Base-by-base conservation (phyloP, 2,797 vertebrate species). In the Sebastes vulpes region DNA sequence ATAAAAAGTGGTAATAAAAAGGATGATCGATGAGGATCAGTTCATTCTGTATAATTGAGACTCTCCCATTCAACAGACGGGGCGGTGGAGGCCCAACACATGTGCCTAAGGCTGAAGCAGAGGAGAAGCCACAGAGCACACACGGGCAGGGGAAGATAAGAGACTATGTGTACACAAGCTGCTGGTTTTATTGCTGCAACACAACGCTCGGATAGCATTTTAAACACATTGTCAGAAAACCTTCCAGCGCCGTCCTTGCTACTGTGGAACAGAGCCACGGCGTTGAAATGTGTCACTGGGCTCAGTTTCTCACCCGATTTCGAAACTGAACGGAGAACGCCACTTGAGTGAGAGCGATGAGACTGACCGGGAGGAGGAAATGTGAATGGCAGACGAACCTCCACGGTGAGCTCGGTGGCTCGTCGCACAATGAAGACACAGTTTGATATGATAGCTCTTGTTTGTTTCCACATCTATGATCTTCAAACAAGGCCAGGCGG, bases 121-220 rank as follows among this genome's bases (percentile, higher is more conserved):
- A 90, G 86, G 87, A 88, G 87, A 81, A 88, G 88, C 89, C 84
- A 89, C 82, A 81, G 79, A 78, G 82, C 89, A 91, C 90, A 92
- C 94, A 93, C 86, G 89, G 92, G 65, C 86, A 73, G 82, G 79
- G 69, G 79, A 79, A 92, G 94, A 95, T 93, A 94, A 93, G 92
- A 91, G 86, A 72, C 88, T 93, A 86, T 94, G 92, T 94, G 92
- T 94, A 93, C 94, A 95, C 93, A 94, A 89, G 92, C 92, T 89
- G 91, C 86, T 74, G 90, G 77, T 83, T 93, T 94, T 92, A 94
- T 90, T 89, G 91, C 93, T 85, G 90, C 89, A 90, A 90, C 92
- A 91, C 89, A 91, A 92, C 46, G 77, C 87, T 87, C 54, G 23
- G 70, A 86, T 87, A 89, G 87, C 90, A 89, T 90, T 93, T 92